Conservation (phyloP, 1,140 invertebrate species). For the Metaphire vulgaris region DNA sequence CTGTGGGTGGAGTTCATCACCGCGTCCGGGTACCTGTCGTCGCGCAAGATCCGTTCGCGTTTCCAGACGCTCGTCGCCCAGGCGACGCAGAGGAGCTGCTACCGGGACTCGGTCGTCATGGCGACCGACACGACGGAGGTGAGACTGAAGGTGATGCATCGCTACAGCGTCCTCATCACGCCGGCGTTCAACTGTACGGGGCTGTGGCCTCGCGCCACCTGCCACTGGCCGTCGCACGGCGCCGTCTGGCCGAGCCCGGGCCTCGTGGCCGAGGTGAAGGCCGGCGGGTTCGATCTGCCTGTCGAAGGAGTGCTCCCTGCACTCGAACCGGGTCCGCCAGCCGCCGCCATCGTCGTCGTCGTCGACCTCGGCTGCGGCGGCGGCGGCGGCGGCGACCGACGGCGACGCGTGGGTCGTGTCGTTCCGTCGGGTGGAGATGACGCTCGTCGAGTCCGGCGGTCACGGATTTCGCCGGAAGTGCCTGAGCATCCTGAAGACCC, state of each 20-base stretch:
- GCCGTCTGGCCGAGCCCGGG: conserved; percentile 89
- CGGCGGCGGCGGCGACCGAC: conserved; percentile 54
- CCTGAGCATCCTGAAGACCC: conserved; percentile 84
- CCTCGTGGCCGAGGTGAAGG: conserved; percentile 89
- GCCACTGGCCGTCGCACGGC: conserved; percentile 85
- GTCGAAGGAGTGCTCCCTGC: conserved; percentile 69
- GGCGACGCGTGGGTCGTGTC: conserved; percentile 95
- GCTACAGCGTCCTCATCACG: conserved; percentile 68
- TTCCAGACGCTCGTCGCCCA: conserved; percentile 80
- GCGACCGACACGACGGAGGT: conserved; percentile 83
- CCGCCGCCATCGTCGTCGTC: too few species aligned
- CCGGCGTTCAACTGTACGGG: conserved; percentile 86
- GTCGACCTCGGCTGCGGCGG: too few species aligned
- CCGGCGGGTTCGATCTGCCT: conserved; percentile 89
- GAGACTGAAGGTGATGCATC: conserved; percentile 73
- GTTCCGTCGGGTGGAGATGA: conserved; percentile 87
- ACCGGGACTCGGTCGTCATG: conserved; percentile 82
- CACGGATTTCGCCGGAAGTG: conserved; percentile 73
- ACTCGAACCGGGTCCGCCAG: conserved; percentile 33
- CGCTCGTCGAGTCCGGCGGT: conserved; percentile 71
- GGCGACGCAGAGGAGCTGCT: conserved; percentile 82
- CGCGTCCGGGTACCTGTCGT: conserved; percentile 84
- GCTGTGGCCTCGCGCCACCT: conserved; percentile 86
- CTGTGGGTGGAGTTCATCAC: conserved; percentile 96
- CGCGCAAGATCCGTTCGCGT: conserved; percentile 81